Evolutionary conservation across 23 tunicate species (phyloP), one percentile per base, ranked within the genome.

Genomic region (Diplosoma virens): DNA sequence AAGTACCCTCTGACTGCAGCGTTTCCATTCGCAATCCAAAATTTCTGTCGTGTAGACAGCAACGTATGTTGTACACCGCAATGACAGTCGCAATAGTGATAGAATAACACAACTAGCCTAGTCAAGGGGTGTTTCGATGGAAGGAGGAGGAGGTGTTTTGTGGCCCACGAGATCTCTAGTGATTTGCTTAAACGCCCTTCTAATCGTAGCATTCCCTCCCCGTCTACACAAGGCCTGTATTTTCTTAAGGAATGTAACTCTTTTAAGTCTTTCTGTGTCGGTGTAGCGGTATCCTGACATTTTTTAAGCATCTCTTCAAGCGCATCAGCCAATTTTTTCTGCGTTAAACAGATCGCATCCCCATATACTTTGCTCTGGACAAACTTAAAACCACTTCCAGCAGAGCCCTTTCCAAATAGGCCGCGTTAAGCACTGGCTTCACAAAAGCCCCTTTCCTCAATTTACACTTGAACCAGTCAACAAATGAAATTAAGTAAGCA

Each of bases 121-220:
- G 74, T 67, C 5, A 67, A 36, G 3, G 52, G 74, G 27, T 67
- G 74, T 7, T 26, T 34, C 20, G 74, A 67, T 35, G 74, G 74
- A 25, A 67, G 25, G 52, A 67, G 35, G 7, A 67, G 21, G 2
- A n/a, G n/a, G n/a, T n/a, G n/a, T n/a, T n/a, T n/a, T n/a, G n/a
- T n/a, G n/a, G n/a, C n/a, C n/a, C n/a, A n/a, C n/a, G n/a, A n/a
- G n/a, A n/a, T n/a, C n/a, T n/a, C n/a, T n/a, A n/a, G n/a, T n/a
- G 74, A 16, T 67, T 67, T 35, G 5, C 26, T 29, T 3, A 34
- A 2, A 2, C 74, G 50, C 20, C 52, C 74, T 37, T 67, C 53
- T 2, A 67, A 4, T 9, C 52, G 74, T 2, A 67, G 26, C 5
- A 18, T 2, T 17, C 52, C 74, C 17, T 35, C 50, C 2, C 6